Percentiles rank a stretch among this genome's conserved stretches.
These are phyloP conservation scores for Ammodytes marinus DNA, from an alignment of 2,113 vertebrate species.

Conservation along the genomic window DNA sequence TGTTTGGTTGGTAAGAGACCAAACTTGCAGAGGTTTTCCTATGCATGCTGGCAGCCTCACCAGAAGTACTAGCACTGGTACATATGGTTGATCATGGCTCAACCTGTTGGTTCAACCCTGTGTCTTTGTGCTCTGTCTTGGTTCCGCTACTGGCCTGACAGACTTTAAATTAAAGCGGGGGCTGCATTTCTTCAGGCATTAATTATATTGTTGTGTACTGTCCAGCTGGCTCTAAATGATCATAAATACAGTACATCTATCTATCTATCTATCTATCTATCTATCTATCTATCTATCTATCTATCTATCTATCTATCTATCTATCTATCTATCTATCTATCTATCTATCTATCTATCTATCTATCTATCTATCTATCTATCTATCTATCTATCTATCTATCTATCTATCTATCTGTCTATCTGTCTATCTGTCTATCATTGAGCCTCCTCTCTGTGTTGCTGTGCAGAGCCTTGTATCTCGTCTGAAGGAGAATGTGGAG, in stretches of 20 bases:
- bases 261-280: neutral
- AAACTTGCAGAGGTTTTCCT: neutral
- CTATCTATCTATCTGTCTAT: neutral
- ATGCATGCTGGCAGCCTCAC: neutral
- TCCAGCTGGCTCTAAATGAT: neutral
- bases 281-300: neutral
- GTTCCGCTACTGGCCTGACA: neutral
- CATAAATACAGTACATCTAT: neutral
- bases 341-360: neutral
- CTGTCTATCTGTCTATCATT: neutral
- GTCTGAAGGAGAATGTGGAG: slow-evolving; percentile 97
- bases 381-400: neutral
- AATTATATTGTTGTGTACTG: neutral
- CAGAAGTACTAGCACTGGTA: neutral
- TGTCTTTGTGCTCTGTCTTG: neutral
- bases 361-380: neutral
- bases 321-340: neutral
- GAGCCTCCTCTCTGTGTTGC: neutral
- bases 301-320: neutral
- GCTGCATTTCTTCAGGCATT: neutral
- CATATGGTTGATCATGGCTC: too few species aligned
- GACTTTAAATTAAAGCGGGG: neutral
- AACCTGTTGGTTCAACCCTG: neutral
- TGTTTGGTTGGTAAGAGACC: neutral
- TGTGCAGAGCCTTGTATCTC: slow-evolving; percentile 88